phyloP scores from a whole-genome alignment of 2,888 invertebrate species.

The Pheosia gnoma region DNA sequence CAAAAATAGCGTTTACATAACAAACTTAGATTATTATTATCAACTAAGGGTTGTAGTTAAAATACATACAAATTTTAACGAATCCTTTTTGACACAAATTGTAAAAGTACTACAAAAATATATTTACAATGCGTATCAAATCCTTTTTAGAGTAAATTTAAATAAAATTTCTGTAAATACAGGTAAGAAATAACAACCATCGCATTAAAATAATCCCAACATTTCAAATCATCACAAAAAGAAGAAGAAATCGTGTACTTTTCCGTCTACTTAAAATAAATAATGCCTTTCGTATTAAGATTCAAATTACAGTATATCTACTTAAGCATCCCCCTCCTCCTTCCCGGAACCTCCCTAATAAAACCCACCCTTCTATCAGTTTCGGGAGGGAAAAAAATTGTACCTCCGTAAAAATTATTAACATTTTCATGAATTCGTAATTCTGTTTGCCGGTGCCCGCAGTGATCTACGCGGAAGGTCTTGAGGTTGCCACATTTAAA shows the following conservation, averaged over 20 bases:
- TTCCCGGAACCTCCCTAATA: conserved; percentile 53
- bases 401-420: conserved; percentile 69
- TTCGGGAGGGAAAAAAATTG: conserved; percentile 47
- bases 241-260: conserved; percentile 55
- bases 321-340: conserved; percentile 50
- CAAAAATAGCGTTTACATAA: too few relatives aligned
- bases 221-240: conserved; percentile 56
- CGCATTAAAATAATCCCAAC: conserved; percentile 43
- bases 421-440: conserved; percentile 72
- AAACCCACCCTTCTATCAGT: conserved; percentile 63
- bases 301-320: conserved; percentile 76
- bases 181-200: too few relatives aligned
- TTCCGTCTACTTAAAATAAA: conserved; percentile 69
- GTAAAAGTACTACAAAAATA: too few relatives aligned
- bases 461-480: conserved; percentile 48
- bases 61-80: too few relatives aligned
- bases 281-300: conserved; percentile 74
- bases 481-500: conserved; percentile 7
- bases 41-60: too few relatives aligned
- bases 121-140: too few relatives aligned
- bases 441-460: conserved; percentile 53
- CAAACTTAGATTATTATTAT: too few relatives aligned
- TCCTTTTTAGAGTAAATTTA: too few relatives aligned
- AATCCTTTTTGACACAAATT: too few relatives aligned
- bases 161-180: too few relatives aligned